A percentile compares a stretch with the other conserved stretches of the same genome.
These are phyloP conservation scores for Ciconia boyciana DNA, from an alignment of 2,113 vertebrate species.

Conservation along the genomic window DNA sequence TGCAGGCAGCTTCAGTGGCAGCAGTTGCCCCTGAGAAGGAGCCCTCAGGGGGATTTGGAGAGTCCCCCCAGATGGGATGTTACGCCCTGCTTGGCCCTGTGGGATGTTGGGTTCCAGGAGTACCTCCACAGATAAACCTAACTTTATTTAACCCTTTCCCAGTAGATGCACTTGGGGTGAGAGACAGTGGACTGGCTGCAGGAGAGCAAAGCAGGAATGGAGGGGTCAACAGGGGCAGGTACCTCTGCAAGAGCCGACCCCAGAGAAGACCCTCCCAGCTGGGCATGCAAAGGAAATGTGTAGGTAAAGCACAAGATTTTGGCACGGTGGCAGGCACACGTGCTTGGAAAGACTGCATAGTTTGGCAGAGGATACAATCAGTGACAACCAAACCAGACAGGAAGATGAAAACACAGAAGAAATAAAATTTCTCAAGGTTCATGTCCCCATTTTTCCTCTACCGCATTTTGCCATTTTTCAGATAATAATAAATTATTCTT, in stretches of 20 bases:
- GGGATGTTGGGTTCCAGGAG: background rate
- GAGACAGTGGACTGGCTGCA: rapidly evolving
- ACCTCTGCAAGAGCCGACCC: background rate
- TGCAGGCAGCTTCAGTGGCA: background rate
- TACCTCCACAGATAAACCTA: background rate
- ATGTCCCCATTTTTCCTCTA: background rate
- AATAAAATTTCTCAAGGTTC: background rate
- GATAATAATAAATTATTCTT: background rate
- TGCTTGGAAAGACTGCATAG: background rate
- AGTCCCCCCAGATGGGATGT: no score
- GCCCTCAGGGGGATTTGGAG: background rate
- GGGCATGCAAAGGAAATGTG: background rate
- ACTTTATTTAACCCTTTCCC: background rate
- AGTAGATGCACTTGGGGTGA: background rate
- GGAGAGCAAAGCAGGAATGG: background rate
- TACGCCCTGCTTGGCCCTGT: background rate
- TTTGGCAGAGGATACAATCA: background rate
- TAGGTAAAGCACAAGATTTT: background rate
- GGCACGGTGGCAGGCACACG: background rate
- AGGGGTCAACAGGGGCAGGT: background rate
- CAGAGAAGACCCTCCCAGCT: background rate
- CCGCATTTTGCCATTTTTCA: background rate
- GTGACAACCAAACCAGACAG: background rate
- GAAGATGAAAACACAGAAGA: background rate
- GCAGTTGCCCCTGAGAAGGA: background rate